Base-by-base conservation (phyloP, 2,888 invertebrate genomes). In the Pocota personata region DNA sequence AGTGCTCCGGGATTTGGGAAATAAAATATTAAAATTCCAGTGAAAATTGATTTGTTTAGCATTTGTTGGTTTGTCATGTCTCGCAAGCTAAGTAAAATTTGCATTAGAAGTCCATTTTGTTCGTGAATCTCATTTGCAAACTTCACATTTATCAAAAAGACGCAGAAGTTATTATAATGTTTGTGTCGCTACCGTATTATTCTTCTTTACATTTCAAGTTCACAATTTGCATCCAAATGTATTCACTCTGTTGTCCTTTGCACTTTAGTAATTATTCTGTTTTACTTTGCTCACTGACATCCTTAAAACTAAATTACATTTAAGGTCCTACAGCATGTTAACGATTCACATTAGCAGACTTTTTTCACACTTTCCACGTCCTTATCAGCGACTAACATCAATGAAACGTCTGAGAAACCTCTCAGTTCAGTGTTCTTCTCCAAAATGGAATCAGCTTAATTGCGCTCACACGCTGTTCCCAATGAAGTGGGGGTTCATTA, bases 381-480 rank as follows among this genome's bases (percentile, higher is more conserved):
- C 30, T 32, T 32, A 55, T 62, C 52, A 24, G 19, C 19, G 52
- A 30, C 16, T 16, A 2, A 14, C 30, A 48, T 48, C 24, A 30
- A n/a, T 21, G 27, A 24, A 50, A 46, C 27, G 57, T 67, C 58
- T 67, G 58, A n/a, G 66, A n/a, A 55, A 8, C 57, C 57, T 7
- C 50, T 3, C n/a, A 6, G 14, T n/a, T n/a, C n/a, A n/a, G 24
- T 21, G 12, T 48, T 14, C 8, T 7, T 19, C 16, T 14, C n/a
- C 57, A 24, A n/a, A 58, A 76, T 67, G 66, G 48, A 76, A 67
- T 58, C 16, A 67, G 58, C 48, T 48, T 76, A 48, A 67, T 76
- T 67, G 67, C 37, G 48, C 67, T 58, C 27, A 37, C 48, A 58
- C 35, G 48, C 66, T 76, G 55, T 64, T 35, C 12, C 52, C 43